Conservation (phyloP, 2,113 vertebrate genomes). For the Anoura caudifer region DNA sequence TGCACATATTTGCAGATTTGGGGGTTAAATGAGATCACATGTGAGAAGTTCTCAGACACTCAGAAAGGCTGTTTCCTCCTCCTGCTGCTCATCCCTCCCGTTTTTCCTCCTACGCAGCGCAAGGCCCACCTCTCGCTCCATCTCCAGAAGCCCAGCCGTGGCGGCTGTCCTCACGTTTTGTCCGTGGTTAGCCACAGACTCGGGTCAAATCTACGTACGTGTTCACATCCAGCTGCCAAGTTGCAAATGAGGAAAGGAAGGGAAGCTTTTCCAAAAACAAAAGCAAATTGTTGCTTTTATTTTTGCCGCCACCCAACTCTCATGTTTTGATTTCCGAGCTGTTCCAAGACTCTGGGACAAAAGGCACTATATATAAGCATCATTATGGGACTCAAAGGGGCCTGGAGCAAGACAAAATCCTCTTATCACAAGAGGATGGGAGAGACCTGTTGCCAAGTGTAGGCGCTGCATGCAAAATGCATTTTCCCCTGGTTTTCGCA, state of each 20-base stretch:
- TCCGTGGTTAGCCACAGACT: neutral
- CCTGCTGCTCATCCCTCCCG: neutral
- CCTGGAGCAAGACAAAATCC: conserved; percentile 57
- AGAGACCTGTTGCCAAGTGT: conserved; percentile 51
- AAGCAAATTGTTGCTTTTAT: conserved; percentile 65
- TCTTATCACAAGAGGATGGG: conserved; percentile 46
- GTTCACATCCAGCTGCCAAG: conserved; percentile 36
- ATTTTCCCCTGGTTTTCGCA: neutral
- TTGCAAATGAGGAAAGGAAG: conserved; percentile 32
- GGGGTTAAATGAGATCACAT: neutral
- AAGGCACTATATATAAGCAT: conserved; percentile 66
- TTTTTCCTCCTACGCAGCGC: neutral
- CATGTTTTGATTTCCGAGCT: conserved; percentile 69
- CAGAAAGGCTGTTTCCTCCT: neutral
- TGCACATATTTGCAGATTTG: neutral
- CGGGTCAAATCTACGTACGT: neutral
- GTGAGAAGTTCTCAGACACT: too few relatives aligned
- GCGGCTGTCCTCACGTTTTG: neutral
- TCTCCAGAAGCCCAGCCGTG: neutral
- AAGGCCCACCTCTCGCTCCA: neutral
- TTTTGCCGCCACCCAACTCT: conserved; percentile 54
- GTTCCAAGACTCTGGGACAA: conserved; percentile 65
- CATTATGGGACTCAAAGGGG: conserved; percentile 61
- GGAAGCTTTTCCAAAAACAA: conserved; percentile 56
- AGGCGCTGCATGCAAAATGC: neutral